A percentile compares a stretch with the other conserved stretches of the same genome.
Evolutionary conservation across 2,888 invertebrate genomes (phyloP).

Genomic region (Lepetodrilus schrolli): DNA sequence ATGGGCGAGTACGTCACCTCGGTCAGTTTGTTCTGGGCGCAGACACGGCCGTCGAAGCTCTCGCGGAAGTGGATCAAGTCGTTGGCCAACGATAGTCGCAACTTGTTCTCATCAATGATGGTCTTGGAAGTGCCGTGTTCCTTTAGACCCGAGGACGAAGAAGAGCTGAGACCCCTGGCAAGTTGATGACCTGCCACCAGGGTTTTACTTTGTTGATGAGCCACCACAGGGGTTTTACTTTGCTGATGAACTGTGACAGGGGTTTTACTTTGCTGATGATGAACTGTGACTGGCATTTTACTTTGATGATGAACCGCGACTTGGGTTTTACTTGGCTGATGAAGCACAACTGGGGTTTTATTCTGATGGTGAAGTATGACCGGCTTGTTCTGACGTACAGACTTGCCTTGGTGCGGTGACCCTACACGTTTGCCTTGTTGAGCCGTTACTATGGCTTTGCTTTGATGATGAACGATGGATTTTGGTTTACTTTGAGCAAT

Average conservation of each 20-base stretch:
- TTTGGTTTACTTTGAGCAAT: not conserved
- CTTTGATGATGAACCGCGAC: no score
- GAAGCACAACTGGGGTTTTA: no score
- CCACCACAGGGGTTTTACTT: no score
- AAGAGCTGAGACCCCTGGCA: not conserved
- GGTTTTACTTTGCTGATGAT: not conserved
- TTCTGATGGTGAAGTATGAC: no score
- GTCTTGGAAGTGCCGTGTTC: not conserved
- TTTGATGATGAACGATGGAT: not conserved
- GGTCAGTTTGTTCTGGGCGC: slow-evolving; percentile 9
- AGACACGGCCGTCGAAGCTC: not conserved
- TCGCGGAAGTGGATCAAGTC: slow-evolving; percentile 34
- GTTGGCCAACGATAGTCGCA: slow-evolving; percentile 32
- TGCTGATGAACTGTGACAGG: no score
- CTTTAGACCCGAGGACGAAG: not conserved
- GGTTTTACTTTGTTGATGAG: not conserved
- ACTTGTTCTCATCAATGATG: slow-evolving; percentile 22
- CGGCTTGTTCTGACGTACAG: no score
- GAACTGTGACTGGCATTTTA: no score
- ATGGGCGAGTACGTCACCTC: slow-evolving; percentile 75
- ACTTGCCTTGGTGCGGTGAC: no score
- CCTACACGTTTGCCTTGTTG: no score
- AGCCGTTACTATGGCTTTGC: no score
- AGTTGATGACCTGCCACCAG: no score
- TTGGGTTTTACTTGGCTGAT: not conserved